Percentiles rank a stretch among this genome's conserved stretches.
Conservation (phyloP, 2,113 vertebrate species). For the Acinonyx jubatus region DNA sequence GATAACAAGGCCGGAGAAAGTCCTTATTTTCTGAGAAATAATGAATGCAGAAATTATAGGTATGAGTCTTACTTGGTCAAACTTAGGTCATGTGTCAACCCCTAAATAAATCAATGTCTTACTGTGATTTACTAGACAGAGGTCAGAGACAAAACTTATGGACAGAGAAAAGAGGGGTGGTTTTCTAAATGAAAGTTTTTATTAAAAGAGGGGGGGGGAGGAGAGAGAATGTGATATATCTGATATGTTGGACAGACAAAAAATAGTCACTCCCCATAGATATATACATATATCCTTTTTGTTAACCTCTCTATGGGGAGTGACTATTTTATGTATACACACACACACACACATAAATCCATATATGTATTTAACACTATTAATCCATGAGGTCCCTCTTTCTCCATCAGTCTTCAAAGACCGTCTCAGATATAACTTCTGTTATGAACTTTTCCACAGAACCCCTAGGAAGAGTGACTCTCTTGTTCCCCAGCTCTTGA, state of each 20-base stretch:
- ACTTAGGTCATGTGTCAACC: not conserved
- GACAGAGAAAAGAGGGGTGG: not conserved
- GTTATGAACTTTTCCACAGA: not conserved
- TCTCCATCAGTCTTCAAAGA: not conserved
- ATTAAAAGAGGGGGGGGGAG: not conserved
- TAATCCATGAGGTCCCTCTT: not conserved
- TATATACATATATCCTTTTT: too few relatives aligned
- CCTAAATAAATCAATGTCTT: not conserved
- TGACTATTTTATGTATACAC: too few relatives aligned
- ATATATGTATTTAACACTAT: not conserved
- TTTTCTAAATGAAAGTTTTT: not conserved
- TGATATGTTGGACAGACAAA: not conserved
- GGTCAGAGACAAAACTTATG: not conserved
- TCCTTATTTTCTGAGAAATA: not conserved
- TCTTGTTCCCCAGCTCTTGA: not conserved
- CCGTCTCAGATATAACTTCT: not conserved
- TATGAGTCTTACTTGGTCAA: slow-evolving; percentile 5
- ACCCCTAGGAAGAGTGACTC: not conserved
- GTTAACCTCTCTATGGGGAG: too few relatives aligned
- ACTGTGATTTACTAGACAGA: not conserved
- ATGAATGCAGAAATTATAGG: not conserved
- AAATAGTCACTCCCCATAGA: not conserved
- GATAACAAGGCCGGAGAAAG: not conserved
- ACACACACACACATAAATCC: not conserved
- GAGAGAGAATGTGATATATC: not conserved